Percentiles rank a stretch among this genome's conserved stretches.
These are phyloP conservation scores for Cotesia glomerata DNA, from an alignment of 1,140 invertebrate species.

Conservation along the genomic window DNA sequence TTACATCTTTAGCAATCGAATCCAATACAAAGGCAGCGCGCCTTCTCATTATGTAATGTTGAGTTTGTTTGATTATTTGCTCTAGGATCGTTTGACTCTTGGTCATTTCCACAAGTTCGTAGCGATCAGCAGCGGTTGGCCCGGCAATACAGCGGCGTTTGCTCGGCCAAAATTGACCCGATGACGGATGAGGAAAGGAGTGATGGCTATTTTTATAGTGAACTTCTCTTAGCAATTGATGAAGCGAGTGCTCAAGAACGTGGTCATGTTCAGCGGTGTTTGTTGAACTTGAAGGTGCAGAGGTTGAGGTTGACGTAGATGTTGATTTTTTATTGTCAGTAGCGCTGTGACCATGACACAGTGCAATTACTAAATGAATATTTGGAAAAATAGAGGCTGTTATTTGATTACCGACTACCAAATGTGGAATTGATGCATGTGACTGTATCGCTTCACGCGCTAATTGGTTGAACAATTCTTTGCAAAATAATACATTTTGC, in stretches of 20 bases:
- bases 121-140: constrained; percentile 85
- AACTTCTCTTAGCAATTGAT: constrained; percentile 89
- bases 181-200: constrained; percentile 92
- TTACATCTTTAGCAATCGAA: constrained; percentile 88
- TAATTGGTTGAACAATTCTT: constrained; percentile 93
- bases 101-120: constrained; percentile 87
- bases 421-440: constrained; percentile 90
- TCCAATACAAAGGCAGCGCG: constrained; percentile 92
- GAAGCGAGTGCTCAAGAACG: constrained; percentile 93
- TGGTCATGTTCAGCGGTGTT: constrained; percentile 87
- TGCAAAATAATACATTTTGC: constrained; percentile 97
- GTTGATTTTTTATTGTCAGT: constrained; percentile 67
- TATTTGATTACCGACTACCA: constrained; percentile 97
- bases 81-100: constrained; percentile 88
- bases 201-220: constrained; percentile 93
- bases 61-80: constrained; percentile 94
- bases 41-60: constrained; percentile 91
- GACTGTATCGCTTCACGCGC: constrained; percentile 93
- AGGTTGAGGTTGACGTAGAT: constrained; percentile 38
- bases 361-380: constrained; percentile 83
- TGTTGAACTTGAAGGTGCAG: constrained; percentile 40
- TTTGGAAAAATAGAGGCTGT: constrained; percentile 93
- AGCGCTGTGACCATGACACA: constrained; percentile 74
- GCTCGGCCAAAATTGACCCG: constrained; percentile 87
- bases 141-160: constrained; percentile 91